Evolutionary conservation across 1,140 invertebrate genomes (phyloP), one percentile per base, ranked within the genome.

Genomic region (Aphis gossypii): DNA sequence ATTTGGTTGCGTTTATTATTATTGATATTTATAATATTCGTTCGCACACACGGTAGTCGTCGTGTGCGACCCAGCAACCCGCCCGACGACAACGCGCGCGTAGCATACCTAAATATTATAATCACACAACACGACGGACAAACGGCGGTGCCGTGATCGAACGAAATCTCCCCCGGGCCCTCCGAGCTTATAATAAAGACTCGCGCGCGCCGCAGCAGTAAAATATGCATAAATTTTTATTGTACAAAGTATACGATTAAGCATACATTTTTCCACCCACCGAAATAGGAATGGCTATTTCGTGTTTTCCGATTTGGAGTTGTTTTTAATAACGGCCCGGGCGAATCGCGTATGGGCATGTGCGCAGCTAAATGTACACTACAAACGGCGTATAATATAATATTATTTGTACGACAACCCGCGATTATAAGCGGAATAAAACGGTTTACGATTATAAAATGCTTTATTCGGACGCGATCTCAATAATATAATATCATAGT

Each of bases 11-110:
- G 30, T 76, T 76, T n/a, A 76, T 18, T 35, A 76, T 76, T 76
- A 76, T 76, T 76, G 60, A 76, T 76, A 76, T 76, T 76, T 76
- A 76, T 76, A 76, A 76, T 76, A n/a, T n/a, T n/a, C 30, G 60
- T 76, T 68, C 60, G 30, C 60, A 18, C 60, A 76, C 60, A n/a
- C 60, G 60, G 60, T 68, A n/a, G 60, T 76, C 60, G 60, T 76
- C 60, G 60, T 76, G 60, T 76, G 30, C 60, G 60, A 76, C 60
- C 30, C 60, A 18, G 60, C 60, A 68, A 68, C 60, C 60, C 60
- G 14, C 60, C 60, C 60, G 60, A 35, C 60, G 60, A 76, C 60
- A n/a, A 76, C 30, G 60, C 60, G 14, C 30, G 30, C 60, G 14
- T 2, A n/a, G 30, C n/a, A n/a, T 76, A n/a, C 38, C 38, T 46